A percentile compares a stretch with the other conserved stretches of the same genome.
These are phyloP conservation scores for Lycodopsis pacificus DNA, from an alignment of 2,797 vertebrate species.

Conservation along the genomic window DNA sequence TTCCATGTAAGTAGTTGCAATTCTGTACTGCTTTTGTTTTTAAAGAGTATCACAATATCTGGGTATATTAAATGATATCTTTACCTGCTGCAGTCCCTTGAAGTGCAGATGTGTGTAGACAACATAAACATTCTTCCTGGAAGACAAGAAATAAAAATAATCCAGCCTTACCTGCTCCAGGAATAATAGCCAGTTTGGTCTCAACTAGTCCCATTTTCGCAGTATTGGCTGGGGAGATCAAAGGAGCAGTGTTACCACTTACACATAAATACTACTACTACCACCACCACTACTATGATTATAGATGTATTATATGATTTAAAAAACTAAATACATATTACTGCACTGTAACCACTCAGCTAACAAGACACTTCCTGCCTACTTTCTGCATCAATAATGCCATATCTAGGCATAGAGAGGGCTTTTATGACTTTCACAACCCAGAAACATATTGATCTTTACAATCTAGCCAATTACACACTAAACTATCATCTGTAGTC, in stretches of 20 bases:
- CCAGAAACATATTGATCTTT: neutral
- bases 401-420: neutral
- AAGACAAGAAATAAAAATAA: neutral
- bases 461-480: neutral
- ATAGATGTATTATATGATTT: neutral
- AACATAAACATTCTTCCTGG: neutral
- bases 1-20: too few species aligned
- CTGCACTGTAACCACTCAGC: neutral
- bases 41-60: too few species aligned
- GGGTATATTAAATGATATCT: too few species aligned
- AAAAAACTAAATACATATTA: neutral
- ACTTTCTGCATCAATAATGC: neutral
- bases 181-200: conserved; percentile 96
- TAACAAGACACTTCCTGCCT: neutral
- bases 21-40: too few species aligned
- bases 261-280: conserved; percentile 1
- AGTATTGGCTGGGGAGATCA: conserved; percentile 84
- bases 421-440: neutral
- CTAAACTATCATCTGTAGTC: neutral
- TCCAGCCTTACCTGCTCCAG: conserved; percentile 91
- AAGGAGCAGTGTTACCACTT: conserved; percentile 10
- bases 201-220: conserved; percentile 98
- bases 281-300: neutral
- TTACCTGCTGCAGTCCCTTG: neutral
- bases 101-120: neutral